Evolutionary conservation across 2,888 invertebrate genomes (phyloP).

Genomic region (Alitta virens): DNA sequence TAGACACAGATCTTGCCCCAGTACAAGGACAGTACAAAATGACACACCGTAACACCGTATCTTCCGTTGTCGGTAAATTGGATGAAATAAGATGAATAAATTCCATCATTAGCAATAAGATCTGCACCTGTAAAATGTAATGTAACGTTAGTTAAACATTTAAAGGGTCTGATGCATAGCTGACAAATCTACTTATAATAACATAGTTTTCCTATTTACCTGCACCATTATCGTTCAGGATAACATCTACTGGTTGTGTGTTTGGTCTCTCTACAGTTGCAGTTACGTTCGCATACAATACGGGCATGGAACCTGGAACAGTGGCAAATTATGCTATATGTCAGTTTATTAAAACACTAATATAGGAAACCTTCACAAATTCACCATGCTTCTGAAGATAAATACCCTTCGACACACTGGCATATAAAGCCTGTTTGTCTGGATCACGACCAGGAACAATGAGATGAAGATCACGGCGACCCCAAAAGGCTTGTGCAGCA

Average conservation of each 20-base stretch:
- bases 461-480: not conserved
- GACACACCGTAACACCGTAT: conserved; percentile 48
- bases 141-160: too few species aligned
- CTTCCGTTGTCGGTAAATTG: conserved; percentile 46
- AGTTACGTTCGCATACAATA: conserved; percentile 12
- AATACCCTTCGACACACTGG: conserved; percentile 19
- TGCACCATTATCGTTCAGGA: conserved; percentile 12
- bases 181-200: too few species aligned
- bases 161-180: too few species aligned
- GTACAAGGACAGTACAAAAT: too few species aligned
- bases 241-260: not conserved
- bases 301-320: conserved; percentile 11
- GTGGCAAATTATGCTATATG: too few species aligned
- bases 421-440: conserved; percentile 13
- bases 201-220: too few species aligned
- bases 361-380: too few species aligned
- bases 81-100: conserved; percentile 67
- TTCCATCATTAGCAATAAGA: conserved; percentile 66
- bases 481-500: conserved; percentile 17
- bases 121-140: conserved; percentile 67
- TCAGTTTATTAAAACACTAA: too few species aligned
- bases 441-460: not conserved
- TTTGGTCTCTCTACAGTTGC: conserved; percentile 15
- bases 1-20: too few species aligned
- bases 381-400: too few species aligned